A percentile compares a stretch with the other conserved stretches of the same genome.
phyloP scores from a whole-genome alignment of 53 echinoderm and acorn worm genomes.

The Patiria pectinifera region DNA sequence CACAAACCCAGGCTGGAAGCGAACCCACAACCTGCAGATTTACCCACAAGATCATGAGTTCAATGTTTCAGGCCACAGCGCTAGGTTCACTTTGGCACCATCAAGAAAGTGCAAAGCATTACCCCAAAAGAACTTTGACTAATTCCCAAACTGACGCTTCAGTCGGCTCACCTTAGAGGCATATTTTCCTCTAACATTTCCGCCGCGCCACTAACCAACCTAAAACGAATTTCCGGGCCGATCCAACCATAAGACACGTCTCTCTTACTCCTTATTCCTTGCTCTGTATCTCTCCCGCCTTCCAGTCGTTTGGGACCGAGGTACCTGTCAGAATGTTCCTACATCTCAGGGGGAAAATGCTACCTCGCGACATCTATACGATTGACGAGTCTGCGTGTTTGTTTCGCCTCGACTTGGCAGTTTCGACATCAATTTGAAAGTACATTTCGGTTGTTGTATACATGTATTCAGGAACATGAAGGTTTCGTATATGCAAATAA shows the following conservation, averaged over 20 bases:
- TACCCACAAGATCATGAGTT: no score
- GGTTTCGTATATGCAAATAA: no score
- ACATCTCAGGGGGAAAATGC: neutral
- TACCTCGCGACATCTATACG: neutral
- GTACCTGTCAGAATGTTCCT: neutral
- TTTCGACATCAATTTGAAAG: no score
- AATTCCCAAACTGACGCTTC: neutral
- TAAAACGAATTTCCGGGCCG: neutral
- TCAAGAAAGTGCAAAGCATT: neutral
- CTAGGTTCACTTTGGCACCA: no score
- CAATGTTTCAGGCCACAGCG: no score
- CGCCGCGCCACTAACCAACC: neutral
- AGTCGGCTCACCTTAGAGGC: neutral
- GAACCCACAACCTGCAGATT: no score
- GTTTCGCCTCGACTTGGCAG: neutral
- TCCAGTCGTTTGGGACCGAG: neutral
- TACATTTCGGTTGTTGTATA: no score
- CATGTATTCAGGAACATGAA: no score
- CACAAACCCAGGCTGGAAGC: no score
- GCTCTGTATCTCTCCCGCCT: neutral
- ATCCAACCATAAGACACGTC: neutral
- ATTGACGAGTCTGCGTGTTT: neutral
- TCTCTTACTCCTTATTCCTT: neutral
- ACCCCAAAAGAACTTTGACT: neutral
- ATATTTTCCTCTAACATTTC: neutral